These are phyloP conservation scores for Henricia sp. DNA, from an alignment of 53 echinoderm and acorn worm species.

Conservation along the genomic window DNA sequence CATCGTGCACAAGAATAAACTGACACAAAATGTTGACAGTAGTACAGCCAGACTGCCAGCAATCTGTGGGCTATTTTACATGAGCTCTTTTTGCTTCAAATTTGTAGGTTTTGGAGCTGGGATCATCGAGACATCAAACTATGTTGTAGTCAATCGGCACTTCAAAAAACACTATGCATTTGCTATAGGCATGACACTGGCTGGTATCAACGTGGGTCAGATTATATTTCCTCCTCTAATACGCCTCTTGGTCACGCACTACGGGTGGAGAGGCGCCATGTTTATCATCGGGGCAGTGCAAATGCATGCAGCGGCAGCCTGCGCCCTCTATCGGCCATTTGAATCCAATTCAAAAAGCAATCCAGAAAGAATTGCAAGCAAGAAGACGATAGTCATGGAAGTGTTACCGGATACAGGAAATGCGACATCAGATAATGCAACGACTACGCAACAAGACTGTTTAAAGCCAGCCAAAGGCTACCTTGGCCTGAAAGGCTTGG, in stretches of 20 bases:
- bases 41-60: no score
- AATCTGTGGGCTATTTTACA: no score
- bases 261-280: conserved; percentile 44
- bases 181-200: conserved; percentile 6
- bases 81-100: background rate
- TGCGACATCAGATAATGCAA: background rate
- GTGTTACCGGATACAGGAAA: background rate
- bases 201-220: conserved; percentile 24
- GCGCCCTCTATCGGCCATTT: conserved; percentile 47
- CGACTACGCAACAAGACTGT: background rate
- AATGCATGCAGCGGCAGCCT: conserved; percentile 15
- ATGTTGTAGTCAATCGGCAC: conserved; percentile 3
- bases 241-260: background rate
- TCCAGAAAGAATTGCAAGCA: background rate
- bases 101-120: conserved; percentile 8
- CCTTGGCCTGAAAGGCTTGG: background rate
- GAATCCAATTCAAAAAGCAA: background rate
- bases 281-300: conserved; percentile 26
- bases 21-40: no score
- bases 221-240: conserved; percentile 14
- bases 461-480: background rate
- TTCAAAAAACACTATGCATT: conserved; percentile 35
- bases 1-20: no score
- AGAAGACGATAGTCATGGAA: background rate
- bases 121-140: background rate